A percentile compares a stretch with the other conserved stretches of the same genome.
Conservation (phyloP, 2,113 vertebrate genomes). For the Rhegmatorhina hoffmannsi region DNA sequence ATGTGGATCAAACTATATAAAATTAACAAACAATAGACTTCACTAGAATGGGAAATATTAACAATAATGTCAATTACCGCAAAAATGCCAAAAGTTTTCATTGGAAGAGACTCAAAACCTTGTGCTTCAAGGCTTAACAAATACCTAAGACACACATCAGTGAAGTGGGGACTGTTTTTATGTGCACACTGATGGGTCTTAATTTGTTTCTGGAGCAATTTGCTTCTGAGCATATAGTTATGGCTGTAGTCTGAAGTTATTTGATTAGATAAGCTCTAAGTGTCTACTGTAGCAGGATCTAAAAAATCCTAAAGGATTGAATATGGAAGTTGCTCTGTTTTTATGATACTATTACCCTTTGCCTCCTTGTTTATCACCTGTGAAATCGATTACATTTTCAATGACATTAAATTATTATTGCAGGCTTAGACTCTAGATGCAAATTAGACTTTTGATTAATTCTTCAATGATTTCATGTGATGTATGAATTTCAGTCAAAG, state of each 20-base stretch:
- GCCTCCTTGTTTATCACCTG: constrained; percentile 16
- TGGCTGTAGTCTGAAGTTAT: not conserved
- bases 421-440: not conserved
- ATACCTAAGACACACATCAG: not conserved
- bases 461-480: constrained; percentile 5
- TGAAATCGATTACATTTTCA: constrained; percentile 38
- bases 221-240: not conserved
- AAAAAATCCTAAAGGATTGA: not conserved
- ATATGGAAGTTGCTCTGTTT: not conserved
- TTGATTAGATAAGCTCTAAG: not conserved
- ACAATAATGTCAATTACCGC: not conserved
- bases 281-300: not conserved
- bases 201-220: not conserved
- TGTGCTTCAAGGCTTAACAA: not conserved
- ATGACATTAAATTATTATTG: not conserved
- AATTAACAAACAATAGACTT: not conserved
- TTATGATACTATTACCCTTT: constrained; percentile 18
- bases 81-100: not conserved
- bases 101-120: not conserved
- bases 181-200: not conserved
- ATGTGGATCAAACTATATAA: too few species aligned
- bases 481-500: constrained; percentile 8
- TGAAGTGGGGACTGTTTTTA: not conserved
- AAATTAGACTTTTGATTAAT: constrained; percentile 47
- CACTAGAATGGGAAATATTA: not conserved